Conservation (phyloP, 1,140 invertebrate species). For the Planococcus citri region DNA sequence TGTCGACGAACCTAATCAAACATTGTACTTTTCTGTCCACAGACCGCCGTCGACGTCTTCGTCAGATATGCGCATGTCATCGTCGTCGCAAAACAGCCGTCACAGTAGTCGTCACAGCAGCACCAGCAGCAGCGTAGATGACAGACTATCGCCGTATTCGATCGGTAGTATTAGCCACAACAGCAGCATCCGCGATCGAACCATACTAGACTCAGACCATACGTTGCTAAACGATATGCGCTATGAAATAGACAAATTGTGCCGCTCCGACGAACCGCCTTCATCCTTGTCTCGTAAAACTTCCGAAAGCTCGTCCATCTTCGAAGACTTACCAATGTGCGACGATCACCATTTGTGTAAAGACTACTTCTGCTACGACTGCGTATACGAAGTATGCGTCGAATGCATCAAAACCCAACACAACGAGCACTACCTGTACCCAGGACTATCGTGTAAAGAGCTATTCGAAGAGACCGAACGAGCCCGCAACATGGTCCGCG, state of each 20-base stretch:
- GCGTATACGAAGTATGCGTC: not conserved
- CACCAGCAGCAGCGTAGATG: not conserved
- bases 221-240: not conserved
- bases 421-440: not conserved
- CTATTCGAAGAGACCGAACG: not conserved
- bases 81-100: not conserved
- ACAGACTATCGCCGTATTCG: not conserved
- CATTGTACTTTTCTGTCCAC: not conserved
- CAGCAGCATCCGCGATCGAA: not conserved
- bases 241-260: not conserved
- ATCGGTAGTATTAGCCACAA: not conserved
- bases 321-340: not conserved
- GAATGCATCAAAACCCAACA: not conserved
- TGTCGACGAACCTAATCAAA: no score
- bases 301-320: not conserved
- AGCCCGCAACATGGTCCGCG: not conserved
- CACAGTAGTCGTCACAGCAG: not conserved
- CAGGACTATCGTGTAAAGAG: not conserved
- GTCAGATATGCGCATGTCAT: not conserved
- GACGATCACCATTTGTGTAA: not conserved
- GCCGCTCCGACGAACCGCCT: not conserved
- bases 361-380: not conserved
- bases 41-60: not conserved
- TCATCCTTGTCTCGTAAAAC: not conserved
- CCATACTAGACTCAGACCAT: not conserved